phyloP scores from a whole-genome alignment of 1,140 invertebrate species.

The Myzus persicae region DNA sequence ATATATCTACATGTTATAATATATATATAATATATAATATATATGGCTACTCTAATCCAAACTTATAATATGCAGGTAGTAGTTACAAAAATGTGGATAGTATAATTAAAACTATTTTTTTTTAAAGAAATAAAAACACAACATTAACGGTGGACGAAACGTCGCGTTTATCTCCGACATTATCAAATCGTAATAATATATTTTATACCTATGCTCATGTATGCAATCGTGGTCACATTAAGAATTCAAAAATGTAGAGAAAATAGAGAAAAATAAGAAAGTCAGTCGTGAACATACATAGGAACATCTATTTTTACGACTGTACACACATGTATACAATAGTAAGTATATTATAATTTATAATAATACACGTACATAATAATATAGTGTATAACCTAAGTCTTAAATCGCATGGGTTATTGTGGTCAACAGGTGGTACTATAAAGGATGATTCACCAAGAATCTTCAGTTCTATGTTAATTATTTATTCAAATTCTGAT shows the following conservation, averaged over 20 bases:
- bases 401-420: background rate
- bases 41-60: background rate
- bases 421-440: background rate
- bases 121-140: background rate
- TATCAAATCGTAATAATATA: background rate
- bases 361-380: background rate
- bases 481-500: background rate
- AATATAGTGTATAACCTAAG: background rate
- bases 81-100: background rate
- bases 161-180: background rate
- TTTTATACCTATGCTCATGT: background rate
- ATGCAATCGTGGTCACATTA: background rate
- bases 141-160: background rate
- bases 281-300: background rate
- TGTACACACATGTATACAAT: background rate
- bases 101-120: background rate
- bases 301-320: background rate
- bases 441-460: background rate
- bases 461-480: background rate
- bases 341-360: background rate
- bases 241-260: background rate
- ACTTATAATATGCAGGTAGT: background rate
- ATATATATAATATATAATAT: no score
- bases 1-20: no score
- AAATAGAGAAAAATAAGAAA: conserved; percentile 13